Conservation (phyloP, 2,888 invertebrate species). For the Crematogaster levior region DNA sequence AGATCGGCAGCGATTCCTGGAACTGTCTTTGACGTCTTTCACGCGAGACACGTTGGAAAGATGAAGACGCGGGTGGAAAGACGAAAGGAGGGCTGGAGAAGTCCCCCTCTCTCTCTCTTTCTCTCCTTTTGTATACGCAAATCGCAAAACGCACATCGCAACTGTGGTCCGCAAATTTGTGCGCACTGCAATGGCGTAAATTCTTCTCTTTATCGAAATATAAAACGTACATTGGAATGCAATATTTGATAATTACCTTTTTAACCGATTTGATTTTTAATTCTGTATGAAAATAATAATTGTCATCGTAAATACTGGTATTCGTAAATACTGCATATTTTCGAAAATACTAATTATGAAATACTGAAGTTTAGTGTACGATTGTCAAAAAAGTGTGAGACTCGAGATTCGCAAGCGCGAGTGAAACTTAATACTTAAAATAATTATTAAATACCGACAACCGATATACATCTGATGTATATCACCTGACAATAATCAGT, state of each 20-base stretch:
- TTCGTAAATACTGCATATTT: not conserved
- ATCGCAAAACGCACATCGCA: conserved; percentile 73
- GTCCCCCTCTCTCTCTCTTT: conserved; percentile 35
- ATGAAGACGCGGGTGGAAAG: conserved; percentile 55
- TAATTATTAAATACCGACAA: conserved; percentile 7
- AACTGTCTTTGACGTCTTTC: conserved; percentile 70
- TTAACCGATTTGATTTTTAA: not conserved
- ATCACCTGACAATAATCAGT: not conserved
- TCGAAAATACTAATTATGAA: not conserved
- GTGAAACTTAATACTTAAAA: not conserved
- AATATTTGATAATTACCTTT: not conserved
- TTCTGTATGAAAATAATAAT: not conserved
- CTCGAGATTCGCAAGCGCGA: not conserved
- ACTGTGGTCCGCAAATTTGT: conserved; percentile 63
- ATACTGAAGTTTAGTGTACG: not conserved
- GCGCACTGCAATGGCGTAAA: conserved; percentile 59
- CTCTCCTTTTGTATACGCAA: conserved; percentile 69
- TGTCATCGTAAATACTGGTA: not conserved
- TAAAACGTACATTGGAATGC: not conserved
- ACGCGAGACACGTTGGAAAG: conserved; percentile 39
- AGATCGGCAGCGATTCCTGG: conserved; percentile 69
- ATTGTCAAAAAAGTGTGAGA: not conserved
- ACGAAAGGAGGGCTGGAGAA: conserved; percentile 12
- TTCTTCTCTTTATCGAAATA: conserved; percentile 5
- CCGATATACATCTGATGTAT: no score